phyloP scores from a whole-genome alignment of 1,140 invertebrate genomes.

The Euura lappo region DNA sequence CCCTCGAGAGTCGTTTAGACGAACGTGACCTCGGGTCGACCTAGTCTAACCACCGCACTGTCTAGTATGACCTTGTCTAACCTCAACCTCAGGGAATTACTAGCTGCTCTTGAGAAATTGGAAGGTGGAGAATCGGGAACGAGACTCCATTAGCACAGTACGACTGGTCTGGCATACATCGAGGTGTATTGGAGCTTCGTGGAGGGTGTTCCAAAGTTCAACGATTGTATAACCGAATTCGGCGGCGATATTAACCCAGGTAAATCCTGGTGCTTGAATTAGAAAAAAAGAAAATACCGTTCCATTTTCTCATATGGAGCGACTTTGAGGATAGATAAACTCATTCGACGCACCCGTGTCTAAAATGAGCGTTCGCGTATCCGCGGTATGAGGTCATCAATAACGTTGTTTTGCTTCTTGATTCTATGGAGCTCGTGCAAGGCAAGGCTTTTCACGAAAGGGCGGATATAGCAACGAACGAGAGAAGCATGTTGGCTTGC shows the following conservation, averaged over 20 bases:
- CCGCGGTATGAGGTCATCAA: neutral
- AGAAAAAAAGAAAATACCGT: too few species aligned
- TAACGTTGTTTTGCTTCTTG: neutral
- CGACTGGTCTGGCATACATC: neutral
- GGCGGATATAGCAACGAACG: neutral
- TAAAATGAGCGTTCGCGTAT: neutral
- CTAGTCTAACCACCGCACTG: neutral
- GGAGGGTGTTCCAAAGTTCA: too few species aligned
- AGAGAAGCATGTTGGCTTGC: neutral
- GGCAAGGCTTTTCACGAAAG: too few species aligned
- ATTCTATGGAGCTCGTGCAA: neutral
- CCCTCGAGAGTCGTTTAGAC: neutral
- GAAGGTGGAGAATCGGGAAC: neutral
- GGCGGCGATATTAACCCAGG: too few species aligned
- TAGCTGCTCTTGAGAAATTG: neutral
- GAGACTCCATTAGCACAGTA: neutral
- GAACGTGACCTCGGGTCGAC: neutral
- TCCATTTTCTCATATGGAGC: too few species aligned
- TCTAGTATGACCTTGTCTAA: neutral
- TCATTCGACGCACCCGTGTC: too few species aligned
- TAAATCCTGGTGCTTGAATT: too few species aligned
- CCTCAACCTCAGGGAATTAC: neutral
- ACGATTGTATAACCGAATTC: too few species aligned
- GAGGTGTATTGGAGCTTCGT: too few species aligned
- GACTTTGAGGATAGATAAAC: too few species aligned